Base-by-base conservation (phyloP, 92 coral and sea anemone species). In the Phenganax marumi region DNA sequence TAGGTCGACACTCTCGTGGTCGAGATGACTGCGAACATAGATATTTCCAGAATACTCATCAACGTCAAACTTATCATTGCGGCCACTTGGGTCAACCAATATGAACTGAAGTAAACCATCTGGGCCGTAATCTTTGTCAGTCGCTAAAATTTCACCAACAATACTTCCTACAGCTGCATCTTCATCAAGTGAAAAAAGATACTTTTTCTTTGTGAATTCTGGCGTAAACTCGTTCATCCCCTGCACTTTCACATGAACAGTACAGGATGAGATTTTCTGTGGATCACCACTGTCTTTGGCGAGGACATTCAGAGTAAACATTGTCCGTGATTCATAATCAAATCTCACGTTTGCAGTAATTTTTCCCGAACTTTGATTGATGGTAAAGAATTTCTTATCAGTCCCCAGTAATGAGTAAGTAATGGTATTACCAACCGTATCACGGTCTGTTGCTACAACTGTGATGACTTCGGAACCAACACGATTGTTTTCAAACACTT, bases 211-310 rank as follows among this genome's bases (percentile, higher is more conserved):
- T 53, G 84, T 79, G 77, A 96, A 96, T 69, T 79, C 83, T 10
- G 99, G 96, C 0, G 75, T 77, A 82, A 87, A 92, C 61, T 92
- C 97, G 70, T 96, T 96, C 66, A 89, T 87, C 60, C 99, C 91
- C 43, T 89, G 91, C 50, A 96, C 85, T 57, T 84, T 62, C 53
- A 96, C 97, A 56, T 48, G 66, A 81, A 93, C 97, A 61, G 54
- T 69, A 62, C 91, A 91, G 50, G 55, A 79, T 13, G 98, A 90
- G 8, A 81, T 76, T 57, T 90, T 89, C 10, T 87, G 91, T 10
- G 97, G 90, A 56, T 76, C 80, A 9, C 92, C 97, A 18, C 69
- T 81, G 86, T 96, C 99, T 56, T 84, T 89, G 52, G 99, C 99
- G 50, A 90, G 86, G 23, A 89, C 88, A n/a, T 83, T 64, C 19